These are phyloP conservation scores for Neodiprion fabricii DNA, from an alignment of 1,140 invertebrate species.

Conservation along the genomic window DNA sequence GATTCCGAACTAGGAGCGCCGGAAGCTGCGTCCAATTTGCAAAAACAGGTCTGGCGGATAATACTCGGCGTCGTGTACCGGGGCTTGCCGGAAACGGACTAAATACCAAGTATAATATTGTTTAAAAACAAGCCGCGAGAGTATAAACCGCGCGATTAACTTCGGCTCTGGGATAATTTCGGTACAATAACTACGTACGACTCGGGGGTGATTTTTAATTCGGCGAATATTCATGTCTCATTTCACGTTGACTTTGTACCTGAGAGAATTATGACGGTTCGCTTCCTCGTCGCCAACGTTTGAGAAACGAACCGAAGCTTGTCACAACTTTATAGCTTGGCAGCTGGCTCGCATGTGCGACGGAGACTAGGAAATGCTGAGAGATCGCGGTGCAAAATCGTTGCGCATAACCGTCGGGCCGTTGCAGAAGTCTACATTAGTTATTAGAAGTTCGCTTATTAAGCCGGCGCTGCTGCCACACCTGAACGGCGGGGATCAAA, in stretches of 20 bases:
- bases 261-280: neutral
- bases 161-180: neutral
- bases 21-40: neutral
- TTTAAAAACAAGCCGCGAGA: neutral
- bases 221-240: neutral
- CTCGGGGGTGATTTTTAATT: neutral
- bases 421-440: constrained; percentile 21
- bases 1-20: neutral
- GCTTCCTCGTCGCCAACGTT: neutral
- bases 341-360: neutral
- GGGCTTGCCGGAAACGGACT: neutral
- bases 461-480: constrained; percentile 6
- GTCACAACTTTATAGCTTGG: constrained; percentile 5
- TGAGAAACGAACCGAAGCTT: neutral
- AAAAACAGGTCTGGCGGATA: neutral
- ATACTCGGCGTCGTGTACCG: neutral
- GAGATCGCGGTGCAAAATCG: neutral
- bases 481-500: constrained; percentile 17
- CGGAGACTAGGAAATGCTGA: neutral
- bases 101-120: neutral
- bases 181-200: neutral
- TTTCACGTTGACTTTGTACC: neutral
- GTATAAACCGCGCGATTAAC: neutral
- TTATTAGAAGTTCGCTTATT: constrained; percentile 12
- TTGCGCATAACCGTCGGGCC: constrained; percentile 18